Evolutionary conservation across 64 coral and sea anemone species (phyloP).

Genomic region (Montipora efflorescens): DNA sequence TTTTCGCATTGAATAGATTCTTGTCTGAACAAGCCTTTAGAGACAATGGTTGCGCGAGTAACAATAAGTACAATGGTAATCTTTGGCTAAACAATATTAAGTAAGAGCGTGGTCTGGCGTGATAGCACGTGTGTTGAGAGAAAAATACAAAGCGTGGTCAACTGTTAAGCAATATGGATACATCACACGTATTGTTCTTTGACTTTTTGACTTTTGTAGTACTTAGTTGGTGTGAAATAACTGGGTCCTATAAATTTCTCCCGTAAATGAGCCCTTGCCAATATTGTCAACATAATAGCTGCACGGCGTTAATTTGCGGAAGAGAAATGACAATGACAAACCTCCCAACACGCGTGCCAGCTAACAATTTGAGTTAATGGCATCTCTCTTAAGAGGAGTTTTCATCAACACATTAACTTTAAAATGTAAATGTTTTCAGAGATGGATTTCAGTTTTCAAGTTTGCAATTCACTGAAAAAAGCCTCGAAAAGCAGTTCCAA

Average conservation of each 20-base stretch:
- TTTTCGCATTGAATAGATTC: slow-evolving; percentile 25
- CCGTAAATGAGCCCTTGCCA: background rate
- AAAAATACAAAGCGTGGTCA: slow-evolving; percentile 35
- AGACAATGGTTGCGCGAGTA: slow-evolving; percentile 8
- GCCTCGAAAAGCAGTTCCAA: no score
- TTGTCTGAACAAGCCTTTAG: slow-evolving; percentile 48
- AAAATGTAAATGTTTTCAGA: background rate
- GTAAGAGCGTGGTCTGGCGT: slow-evolving; percentile 40
- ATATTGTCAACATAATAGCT: background rate
- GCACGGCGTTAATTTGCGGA: background rate
- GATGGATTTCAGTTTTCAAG: background rate
- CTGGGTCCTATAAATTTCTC: background rate
- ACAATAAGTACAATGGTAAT: slow-evolving; percentile 21
- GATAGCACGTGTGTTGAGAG: slow-evolving; percentile 36
- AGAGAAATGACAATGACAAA: background rate
- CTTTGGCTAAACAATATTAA: slow-evolving; percentile 50
- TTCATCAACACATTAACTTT: background rate
- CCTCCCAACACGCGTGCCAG: background rate
- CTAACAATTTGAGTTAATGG: background rate
- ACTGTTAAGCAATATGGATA: slow-evolving; percentile 57
- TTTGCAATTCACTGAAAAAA: background rate
- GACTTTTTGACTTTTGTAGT: slow-evolving; percentile 59
- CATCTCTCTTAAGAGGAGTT: background rate
- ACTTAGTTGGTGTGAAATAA: slow-evolving; percentile 25
- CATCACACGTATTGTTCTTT: slow-evolving; percentile 21